phyloP scores from a whole-genome alignment of 2,888 invertebrate species.

The Serrognathus titanus region DNA sequence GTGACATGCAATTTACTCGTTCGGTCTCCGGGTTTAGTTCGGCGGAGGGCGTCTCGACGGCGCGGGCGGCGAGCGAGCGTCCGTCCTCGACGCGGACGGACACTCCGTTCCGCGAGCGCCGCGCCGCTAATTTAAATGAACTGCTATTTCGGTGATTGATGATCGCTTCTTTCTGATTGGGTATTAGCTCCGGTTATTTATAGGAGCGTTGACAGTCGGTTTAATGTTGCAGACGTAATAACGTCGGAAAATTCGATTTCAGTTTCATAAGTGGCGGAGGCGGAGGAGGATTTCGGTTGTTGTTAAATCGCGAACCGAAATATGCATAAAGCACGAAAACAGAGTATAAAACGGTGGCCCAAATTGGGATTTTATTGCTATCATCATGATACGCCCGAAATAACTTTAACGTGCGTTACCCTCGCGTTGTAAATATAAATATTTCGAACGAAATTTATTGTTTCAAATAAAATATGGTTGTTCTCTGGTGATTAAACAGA shows the following conservation, averaged over 20 bases:
- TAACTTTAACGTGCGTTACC: no score
- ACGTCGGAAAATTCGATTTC: not conserved
- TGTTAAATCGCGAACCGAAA: not conserved
- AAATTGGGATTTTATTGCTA: not conserved
- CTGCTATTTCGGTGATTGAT: conserved; percentile 33
- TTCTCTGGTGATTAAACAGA: no score
- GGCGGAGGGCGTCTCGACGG: conserved; percentile 28
- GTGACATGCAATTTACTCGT: conserved; percentile 48
- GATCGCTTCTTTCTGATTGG: conserved; percentile 21
- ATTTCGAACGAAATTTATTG: no score
- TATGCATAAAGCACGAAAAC: no score
- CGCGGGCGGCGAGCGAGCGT: conserved; percentile 19
- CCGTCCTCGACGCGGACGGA: conserved; percentile 1
- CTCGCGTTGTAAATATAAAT: no score
- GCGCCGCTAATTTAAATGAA: conserved; percentile 33
- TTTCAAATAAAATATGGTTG: no score
- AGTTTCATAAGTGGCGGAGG: conserved; percentile 3
- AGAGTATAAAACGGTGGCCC: no score
- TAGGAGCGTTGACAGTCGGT: not conserved
- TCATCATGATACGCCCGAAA: not conserved
- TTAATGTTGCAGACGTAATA: conserved; percentile 5
- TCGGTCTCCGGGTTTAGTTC: conserved; percentile 41
- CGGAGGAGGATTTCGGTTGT: not conserved
- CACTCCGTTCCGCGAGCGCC: conserved; percentile 11
- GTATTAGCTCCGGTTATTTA: conserved; percentile 14